phyloP scores from a whole-genome alignment of 2,888 invertebrate species.

The Plutella xylostella region DNA sequence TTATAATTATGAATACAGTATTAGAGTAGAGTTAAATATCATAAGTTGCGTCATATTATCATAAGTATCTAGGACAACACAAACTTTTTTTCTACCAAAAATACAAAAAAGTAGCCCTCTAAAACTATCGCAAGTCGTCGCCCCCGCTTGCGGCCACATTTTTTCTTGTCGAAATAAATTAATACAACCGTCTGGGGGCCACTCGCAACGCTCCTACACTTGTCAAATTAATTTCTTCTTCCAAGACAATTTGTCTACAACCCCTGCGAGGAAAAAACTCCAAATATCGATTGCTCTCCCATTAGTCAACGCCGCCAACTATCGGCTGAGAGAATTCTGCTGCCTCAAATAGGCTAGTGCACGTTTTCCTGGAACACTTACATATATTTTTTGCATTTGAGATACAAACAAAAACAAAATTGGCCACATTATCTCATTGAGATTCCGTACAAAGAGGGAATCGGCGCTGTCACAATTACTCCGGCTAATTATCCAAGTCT shows the following conservation, averaged over 20 bases:
- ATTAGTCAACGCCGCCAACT: constrained; percentile 38
- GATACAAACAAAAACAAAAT: too few species aligned
- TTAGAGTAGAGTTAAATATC: too few species aligned
- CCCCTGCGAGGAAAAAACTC: constrained; percentile 46
- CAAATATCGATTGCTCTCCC: constrained; percentile 45
- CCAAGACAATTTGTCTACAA: constrained; percentile 63
- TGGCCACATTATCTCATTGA: too few species aligned
- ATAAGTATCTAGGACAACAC: too few species aligned
- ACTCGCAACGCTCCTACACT: constrained; percentile 25
- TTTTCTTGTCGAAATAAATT: constrained; percentile 66
- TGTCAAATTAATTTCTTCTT: constrained; percentile 69
- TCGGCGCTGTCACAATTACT: too few species aligned
- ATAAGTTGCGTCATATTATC: too few species aligned
- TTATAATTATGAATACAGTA: too few species aligned
- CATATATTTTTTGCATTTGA: background rate
- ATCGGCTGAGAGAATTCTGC: background rate
- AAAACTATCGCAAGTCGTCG: background rate
- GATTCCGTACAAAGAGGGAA: too few species aligned
- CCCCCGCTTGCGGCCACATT: constrained; percentile 43
- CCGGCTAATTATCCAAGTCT: too few species aligned
- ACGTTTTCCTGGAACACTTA: background rate
- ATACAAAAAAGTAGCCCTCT: constrained; percentile 13
- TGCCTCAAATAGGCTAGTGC: too few species aligned
- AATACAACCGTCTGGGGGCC: constrained; percentile 55
- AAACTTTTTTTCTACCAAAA: background rate